Evolutionary conservation across 2,113 vertebrate species (phyloP).

Genomic region (Dendrocopos noguchii): DNA sequence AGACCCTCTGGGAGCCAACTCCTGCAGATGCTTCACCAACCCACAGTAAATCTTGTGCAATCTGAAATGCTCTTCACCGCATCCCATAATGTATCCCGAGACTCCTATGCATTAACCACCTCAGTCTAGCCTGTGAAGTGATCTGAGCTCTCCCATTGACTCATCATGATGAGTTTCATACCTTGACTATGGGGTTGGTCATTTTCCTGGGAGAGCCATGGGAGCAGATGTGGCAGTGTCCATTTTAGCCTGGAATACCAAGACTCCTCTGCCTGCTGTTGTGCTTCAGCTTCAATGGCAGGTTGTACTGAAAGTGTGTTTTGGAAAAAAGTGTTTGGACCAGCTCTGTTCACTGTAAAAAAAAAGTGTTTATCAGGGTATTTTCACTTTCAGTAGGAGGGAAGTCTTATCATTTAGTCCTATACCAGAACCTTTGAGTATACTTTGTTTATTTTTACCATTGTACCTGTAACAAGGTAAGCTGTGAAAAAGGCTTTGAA

Average conservation of each 20-base stretch:
- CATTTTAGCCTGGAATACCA: neutral
- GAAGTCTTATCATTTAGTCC: neutral
- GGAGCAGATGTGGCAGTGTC: neutral
- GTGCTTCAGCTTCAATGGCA: neutral
- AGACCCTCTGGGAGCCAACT: neutral
- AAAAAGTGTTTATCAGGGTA: neutral
- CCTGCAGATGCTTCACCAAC: neutral
- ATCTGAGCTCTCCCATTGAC: neutral
- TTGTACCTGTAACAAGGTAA: neutral
- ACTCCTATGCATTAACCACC: neutral
- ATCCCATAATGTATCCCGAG: neutral
- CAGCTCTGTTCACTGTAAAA: neutral
- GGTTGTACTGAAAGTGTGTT: neutral
- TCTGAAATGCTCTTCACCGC: neutral
- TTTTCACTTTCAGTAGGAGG: neutral
- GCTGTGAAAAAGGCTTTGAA: neutral
- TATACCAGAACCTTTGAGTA: neutral
- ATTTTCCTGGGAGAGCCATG: neutral
- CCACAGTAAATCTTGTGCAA: neutral
- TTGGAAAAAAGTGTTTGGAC: neutral
- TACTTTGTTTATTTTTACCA: neutral
- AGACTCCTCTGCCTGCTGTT: neutral
- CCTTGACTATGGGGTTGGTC: neutral
- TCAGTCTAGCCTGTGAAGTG: neutral
- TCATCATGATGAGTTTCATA: neutral